These are phyloP conservation scores for Bolinopsis microptera DNA, from an alignment of 37 sponge, comb jelly and placozoan genomes.

Conservation along the genomic window DNA sequence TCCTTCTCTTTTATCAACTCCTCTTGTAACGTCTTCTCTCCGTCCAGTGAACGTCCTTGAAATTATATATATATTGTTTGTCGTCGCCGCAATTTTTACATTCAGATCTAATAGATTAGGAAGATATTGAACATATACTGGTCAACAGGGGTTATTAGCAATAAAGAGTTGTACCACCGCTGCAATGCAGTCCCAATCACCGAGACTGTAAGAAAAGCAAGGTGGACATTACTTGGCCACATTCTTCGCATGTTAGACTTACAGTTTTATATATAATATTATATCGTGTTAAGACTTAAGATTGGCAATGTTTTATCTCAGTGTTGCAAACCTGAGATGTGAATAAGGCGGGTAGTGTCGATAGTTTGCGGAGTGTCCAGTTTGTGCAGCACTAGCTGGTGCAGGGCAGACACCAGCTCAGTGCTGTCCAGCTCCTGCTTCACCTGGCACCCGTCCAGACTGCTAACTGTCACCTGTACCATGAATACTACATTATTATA, in stretches of 20 bases:
- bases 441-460: conserved; percentile 63
- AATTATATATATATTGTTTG: neutral
- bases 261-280: no score
- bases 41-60: conserved; percentile 24
- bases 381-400: conserved; percentile 63
- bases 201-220: neutral
- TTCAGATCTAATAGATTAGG: neutral
- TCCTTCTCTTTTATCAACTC: conserved; percentile 31
- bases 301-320: no score
- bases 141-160: neutral
- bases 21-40: conserved; percentile 62
- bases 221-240: neutral
- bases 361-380: conserved; percentile 41
- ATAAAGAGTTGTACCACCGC: neutral
- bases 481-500: no score
- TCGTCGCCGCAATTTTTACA: neutral
- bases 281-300: no score
- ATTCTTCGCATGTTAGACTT: neutral
- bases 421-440: conserved; percentile 53
- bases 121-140: no score
- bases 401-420: conserved; percentile 16
- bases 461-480: conserved; percentile 56
- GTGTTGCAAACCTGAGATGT: conserved; percentile 41
- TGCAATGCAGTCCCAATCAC: neutral
- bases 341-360: conserved; percentile 50